Evolutionary conservation across 2,113 vertebrate genomes (phyloP).

Genomic region (Leuciscus idus): DNA sequence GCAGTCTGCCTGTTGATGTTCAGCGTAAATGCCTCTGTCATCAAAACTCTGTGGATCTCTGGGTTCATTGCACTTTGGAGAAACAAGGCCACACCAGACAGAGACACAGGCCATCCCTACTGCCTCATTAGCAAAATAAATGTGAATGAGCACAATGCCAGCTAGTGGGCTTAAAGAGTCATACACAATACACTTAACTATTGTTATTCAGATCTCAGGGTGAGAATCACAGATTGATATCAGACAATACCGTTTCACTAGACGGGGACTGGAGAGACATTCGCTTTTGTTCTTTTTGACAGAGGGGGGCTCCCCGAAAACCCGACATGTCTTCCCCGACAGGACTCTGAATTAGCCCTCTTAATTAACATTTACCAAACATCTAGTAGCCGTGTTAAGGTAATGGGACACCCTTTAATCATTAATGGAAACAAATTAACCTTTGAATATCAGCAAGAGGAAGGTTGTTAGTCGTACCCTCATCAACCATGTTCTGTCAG

Average conservation of each 20-base stretch:
- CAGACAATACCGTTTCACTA: conserved; percentile 48
- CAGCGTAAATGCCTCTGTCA: background rate
- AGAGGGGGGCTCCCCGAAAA: background rate
- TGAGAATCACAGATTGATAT: conserved; percentile 48
- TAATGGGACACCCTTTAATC: conserved; percentile 68
- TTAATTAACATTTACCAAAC: conserved; percentile 65
- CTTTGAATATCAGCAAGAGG: conserved; percentile 69
- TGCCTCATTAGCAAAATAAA: background rate
- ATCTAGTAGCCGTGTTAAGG: conserved; percentile 54
- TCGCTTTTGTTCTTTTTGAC: conserved; percentile 44
- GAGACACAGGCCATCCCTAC: background rate
- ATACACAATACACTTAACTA: conserved; percentile 53
- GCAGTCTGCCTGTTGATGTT: background rate
- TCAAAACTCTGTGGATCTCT: conserved; percentile 11
- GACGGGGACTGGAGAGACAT: conserved; percentile 11
- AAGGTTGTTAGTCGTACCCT: conserved; percentile 57
- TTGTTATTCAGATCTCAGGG: conserved; percentile 50
- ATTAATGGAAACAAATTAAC: conserved; percentile 74
- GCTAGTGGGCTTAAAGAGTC: conserved; percentile 52
- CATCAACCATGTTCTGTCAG: conserved; percentile 45
- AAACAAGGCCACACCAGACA: background rate
- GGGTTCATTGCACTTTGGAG: background rate
- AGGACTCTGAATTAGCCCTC: conserved; percentile 54
- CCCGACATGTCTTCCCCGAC: conserved; percentile 28
- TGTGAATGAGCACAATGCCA: conserved; percentile 41